Percentiles rank a stretch among this genome's conserved stretches.
phyloP scores from a whole-genome alignment of 2,888 invertebrate species.

The Pedicia rivosa region DNA sequence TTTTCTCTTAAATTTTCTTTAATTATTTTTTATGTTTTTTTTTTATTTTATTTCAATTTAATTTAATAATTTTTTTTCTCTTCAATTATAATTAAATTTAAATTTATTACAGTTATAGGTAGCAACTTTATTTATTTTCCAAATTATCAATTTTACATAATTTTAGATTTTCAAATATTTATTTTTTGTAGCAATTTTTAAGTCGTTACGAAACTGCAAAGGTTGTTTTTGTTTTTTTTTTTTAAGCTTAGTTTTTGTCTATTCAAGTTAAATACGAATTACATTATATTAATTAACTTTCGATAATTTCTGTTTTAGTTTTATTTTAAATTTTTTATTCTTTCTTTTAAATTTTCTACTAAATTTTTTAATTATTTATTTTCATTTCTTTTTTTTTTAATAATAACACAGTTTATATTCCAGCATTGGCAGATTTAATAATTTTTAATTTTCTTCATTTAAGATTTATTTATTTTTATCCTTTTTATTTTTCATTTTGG shows the following conservation, averaged over 20 bases:
- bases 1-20: not conserved
- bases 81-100: not conserved
- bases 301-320: not conserved
- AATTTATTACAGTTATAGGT: not conserved
- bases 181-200: not conserved
- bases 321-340: slow-evolving; percentile 1
- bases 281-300: not conserved
- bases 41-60: not conserved
- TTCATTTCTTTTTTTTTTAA: not conserved
- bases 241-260: not conserved
- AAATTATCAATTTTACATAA: not conserved
- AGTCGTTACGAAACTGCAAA: no score
- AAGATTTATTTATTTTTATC: not conserved
- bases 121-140: not conserved
- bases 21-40: not conserved
- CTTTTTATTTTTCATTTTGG: not conserved
- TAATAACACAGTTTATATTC: slow-evolving; percentile 5
- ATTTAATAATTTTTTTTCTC: not conserved
- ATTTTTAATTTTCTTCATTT: not conserved
- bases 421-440: slow-evolving; percentile 6
- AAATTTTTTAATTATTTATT: not conserved
- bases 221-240: not conserved
- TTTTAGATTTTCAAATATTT: not conserved
- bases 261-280: not conserved
- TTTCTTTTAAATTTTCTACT: not conserved